Percentiles rank a stretch among this genome's conserved stretches.
Evolutionary conservation across 2,113 vertebrate species (phyloP).

Genomic region (Nannobrachium achirus): DNA sequence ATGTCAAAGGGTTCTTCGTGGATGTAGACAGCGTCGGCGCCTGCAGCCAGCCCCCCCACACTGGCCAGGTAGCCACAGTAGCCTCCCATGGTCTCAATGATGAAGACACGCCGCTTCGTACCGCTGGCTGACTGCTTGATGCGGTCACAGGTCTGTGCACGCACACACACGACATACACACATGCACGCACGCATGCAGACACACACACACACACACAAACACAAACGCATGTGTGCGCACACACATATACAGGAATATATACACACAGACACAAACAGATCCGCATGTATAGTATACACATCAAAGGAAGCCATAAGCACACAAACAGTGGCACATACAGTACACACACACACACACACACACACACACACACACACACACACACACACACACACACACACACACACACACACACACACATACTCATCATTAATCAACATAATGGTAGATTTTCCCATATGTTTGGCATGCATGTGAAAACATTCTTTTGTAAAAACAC

Average conservation of each 20-base stretch:
- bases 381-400: constrained; percentile 9
- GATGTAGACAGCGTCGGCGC: constrained; percentile 95
- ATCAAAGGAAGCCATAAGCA: too few relatives aligned
- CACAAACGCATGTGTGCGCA: constrained; percentile 14
- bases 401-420: constrained; percentile 2
- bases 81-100: constrained; percentile 99
- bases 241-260: constrained; percentile 6
- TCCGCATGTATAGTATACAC: neutral
- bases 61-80: constrained; percentile 97
- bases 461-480: neutral
- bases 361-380: neutral
- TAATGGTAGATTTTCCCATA: neutral
- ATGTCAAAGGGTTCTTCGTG: constrained; percentile 96
- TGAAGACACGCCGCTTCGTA: constrained; percentile 95
- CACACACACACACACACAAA: neutral
- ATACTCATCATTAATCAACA: constrained; percentile 1
- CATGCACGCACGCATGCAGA: neutral
- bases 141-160: constrained; percentile 90
- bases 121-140: constrained; percentile 98
- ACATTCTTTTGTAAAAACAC: neutral
- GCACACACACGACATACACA: constrained; percentile 17
- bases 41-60: constrained; percentile 90
- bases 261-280: neutral
- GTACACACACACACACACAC: neutral
- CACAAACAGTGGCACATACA: constrained; percentile 1